Evolutionary conservation across 2,888 invertebrate species (phyloP), one percentile per base, ranked within the genome.

Genomic region (Drosophila trichaetosa): DNA sequence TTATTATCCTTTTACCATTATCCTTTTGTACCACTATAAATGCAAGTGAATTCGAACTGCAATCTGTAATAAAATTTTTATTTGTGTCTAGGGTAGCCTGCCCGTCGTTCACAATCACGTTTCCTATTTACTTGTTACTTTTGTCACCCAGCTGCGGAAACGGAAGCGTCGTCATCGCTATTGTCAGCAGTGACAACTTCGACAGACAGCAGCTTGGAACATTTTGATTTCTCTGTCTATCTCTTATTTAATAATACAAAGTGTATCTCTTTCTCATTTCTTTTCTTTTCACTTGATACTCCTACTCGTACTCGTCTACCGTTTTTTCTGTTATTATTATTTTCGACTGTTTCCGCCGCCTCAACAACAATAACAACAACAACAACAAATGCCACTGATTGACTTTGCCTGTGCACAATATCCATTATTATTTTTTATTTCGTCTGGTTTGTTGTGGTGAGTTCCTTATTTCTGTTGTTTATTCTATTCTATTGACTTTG

Each of bases 211-310:
- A 57, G 58, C 64, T 79, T 62, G 72, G 51, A 66, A 71, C 65
- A 82, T 86, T 83, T 69, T 69, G 76, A 72, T 72, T 71, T 69
- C 57, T 34, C 78, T 53, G 61, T 69, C 80, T 89, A 69, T 79
- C 71, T 75, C 82, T 49, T 80, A 68, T 87, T 85, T 74, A 89
- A 89, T 89, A 86, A 87, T 59, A 86, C 84, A 89, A 89, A 86
- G 85, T 89, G 87, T 84, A 69, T 66, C 53, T 67, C 49, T 49
- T 69, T 69, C 51, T 33, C 58, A 51, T 60, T 70, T 64, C 49
- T 29, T 31, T 69, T 74, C 38, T 36, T 66, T 60, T 64, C 64
- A 71, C 59, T 64, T 49, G 70, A 70, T 70, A 72, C 72, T 65
- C 48, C 27, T 48, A 42, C 51, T 38, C 49, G n/a, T 27, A 34